phyloP scores from a whole-genome alignment of 2,113 vertebrate species.

The Oryzias melastigma region DNA sequence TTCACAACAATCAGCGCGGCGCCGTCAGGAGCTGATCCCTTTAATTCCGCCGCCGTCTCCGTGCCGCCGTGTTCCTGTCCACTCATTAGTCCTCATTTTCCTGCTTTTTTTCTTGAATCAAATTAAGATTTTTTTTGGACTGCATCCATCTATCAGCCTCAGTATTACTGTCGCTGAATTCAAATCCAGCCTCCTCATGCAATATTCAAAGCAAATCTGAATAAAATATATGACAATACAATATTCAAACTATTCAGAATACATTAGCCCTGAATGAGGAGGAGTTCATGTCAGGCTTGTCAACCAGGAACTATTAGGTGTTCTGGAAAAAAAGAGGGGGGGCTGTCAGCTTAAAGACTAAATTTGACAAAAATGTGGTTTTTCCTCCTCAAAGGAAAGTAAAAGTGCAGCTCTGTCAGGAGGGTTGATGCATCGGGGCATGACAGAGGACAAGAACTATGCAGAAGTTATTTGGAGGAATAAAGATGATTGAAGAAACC shows the following conservation, averaged over 20 bases:
- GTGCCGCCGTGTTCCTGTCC: neutral
- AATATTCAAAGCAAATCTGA: slow-evolving; percentile 38
- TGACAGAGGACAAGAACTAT: too few relatives aligned
- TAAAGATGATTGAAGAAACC: too few relatives aligned
- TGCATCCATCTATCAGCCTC: slow-evolving; percentile 11
- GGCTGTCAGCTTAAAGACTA: neutral
- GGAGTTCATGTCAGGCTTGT: slow-evolving; percentile 6
- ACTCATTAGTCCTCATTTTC: slow-evolving; percentile 4
- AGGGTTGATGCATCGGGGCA: too few relatives aligned
- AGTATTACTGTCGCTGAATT: slow-evolving; percentile 20
- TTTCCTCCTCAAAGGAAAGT: too few relatives aligned
- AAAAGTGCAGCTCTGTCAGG: too few relatives aligned
- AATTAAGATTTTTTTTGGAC: slow-evolving; percentile 7
- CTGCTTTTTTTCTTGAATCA: slow-evolving; percentile 6
- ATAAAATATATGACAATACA: slow-evolving; percentile 38
- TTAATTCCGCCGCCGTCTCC: slow-evolving; percentile 1
- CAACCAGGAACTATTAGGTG: neutral
- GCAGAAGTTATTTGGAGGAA: too few relatives aligned
- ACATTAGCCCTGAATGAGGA: slow-evolving; percentile 28
- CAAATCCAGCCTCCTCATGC: slow-evolving; percentile 38
- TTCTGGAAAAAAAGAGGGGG: neutral
- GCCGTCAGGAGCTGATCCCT: neutral
- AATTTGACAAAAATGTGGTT: neutral
- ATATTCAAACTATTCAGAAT: slow-evolving; percentile 40
- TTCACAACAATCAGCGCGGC: slow-evolving; percentile 17